Percentiles rank a stretch among this genome's conserved stretches.
These are phyloP conservation scores for Malurus elegans DNA, from an alignment of 2,113 vertebrate genomes.

Conservation along the genomic window DNA sequence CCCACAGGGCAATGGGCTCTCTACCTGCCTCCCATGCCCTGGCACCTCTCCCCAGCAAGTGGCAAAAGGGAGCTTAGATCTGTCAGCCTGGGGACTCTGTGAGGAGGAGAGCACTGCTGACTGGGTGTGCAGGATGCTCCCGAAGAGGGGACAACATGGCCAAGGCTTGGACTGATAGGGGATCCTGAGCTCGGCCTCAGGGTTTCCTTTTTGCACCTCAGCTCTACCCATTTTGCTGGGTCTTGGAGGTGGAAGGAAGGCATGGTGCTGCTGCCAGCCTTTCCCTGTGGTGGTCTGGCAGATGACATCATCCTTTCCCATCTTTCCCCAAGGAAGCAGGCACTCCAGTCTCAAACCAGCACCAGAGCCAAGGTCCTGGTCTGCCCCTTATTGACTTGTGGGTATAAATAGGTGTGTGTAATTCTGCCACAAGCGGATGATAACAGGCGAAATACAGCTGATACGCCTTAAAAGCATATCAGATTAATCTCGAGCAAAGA, in stretches of 20 bases:
- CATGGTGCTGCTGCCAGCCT: not conserved
- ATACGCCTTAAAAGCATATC: not conserved
- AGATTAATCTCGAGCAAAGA: not conserved
- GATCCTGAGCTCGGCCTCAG: accelerated
- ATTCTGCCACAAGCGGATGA: accelerated
- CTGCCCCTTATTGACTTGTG: not conserved
- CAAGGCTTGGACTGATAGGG: not conserved
- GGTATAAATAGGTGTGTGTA: not conserved
- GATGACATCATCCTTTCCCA: not conserved
- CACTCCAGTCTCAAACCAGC: not conserved
- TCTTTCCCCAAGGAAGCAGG: not conserved
- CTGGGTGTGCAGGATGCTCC: accelerated
- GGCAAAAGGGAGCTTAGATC: not conserved
- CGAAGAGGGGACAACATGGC: accelerated
- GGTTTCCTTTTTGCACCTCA: not conserved
- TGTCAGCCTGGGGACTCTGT: accelerated
- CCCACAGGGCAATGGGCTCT: accelerated
- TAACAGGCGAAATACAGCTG: not conserved
- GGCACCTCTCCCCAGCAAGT: not conserved
- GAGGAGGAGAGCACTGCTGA: not conserved
- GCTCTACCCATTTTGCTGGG: not conserved
- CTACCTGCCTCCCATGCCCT: not conserved
- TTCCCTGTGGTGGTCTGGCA: not conserved
- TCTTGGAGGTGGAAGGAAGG: not conserved
- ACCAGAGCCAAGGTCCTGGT: not conserved